These are phyloP conservation scores for Galerucella pusilla DNA, from an alignment of 2,888 invertebrate genomes.

Conservation along the genomic window DNA sequence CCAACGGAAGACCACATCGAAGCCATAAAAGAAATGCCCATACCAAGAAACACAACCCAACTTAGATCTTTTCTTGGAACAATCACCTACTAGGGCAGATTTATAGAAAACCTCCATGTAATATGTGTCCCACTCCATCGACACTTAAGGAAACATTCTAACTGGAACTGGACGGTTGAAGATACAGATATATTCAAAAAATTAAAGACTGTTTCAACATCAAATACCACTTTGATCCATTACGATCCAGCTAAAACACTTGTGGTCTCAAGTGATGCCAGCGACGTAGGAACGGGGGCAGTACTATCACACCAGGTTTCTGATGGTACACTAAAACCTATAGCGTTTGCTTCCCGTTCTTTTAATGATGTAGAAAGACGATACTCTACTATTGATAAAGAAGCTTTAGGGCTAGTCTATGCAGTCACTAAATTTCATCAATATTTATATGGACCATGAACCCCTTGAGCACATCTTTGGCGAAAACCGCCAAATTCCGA, in stretches of 20 bases:
- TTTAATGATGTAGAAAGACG: conserved; percentile 20
- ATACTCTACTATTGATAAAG: conserved; percentile 39
- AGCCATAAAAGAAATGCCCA: conserved; percentile 32
- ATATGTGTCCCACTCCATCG: conserved; percentile 39
- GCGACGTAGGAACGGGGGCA: conserved; percentile 38
- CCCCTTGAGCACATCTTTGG: conserved; percentile 21
- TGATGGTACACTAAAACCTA: conserved; percentile 25
- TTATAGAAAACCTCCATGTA: conserved; percentile 35
- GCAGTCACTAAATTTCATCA: conserved; percentile 37
- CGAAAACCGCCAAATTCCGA: conserved; percentile 10
- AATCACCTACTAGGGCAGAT: conserved; percentile 35
- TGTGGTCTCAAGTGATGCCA: conserved; percentile 35
- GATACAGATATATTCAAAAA: conserved; percentile 36
- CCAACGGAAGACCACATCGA: neutral
- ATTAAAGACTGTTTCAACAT: conserved; percentile 36
- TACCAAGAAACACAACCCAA: conserved; percentile 33
- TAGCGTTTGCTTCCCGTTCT: conserved; percentile 40
- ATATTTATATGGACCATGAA: conserved; percentile 35
- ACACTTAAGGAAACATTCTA: conserved; percentile 34
- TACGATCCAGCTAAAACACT: conserved; percentile 35
- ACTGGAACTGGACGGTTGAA: conserved; percentile 33
- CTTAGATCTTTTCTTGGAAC: conserved; percentile 41
- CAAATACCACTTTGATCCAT: conserved; percentile 38
- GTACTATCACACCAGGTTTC: conserved; percentile 36
- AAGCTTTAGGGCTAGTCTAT: conserved; percentile 39